Conservation (phyloP, 2,888 invertebrate species). For the Macroteleia sp. region DNA sequence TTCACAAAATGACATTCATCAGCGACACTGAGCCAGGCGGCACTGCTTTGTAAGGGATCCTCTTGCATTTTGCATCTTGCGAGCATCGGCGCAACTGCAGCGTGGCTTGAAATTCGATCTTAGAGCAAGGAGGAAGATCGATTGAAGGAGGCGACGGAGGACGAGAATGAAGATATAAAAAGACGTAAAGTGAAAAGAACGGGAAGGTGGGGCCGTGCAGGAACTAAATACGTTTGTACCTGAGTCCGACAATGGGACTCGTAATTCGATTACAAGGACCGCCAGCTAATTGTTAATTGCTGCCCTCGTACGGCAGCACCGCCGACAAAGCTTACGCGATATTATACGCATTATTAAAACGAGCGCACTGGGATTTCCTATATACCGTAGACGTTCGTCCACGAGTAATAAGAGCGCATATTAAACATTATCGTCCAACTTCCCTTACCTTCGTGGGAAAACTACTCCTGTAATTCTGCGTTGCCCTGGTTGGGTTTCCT, state of each 20-base stretch:
- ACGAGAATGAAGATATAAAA: constrained; percentile 62
- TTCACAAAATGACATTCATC: constrained; percentile 80
- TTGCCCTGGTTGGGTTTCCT: constrained; percentile 18
- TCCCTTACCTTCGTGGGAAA: constrained; percentile 57
- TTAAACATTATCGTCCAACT: constrained; percentile 53
- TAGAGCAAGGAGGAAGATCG: constrained; percentile 66
- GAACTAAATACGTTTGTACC: constrained; percentile 83
- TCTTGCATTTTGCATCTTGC: constrained; percentile 80
- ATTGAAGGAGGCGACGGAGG: constrained; percentile 45
- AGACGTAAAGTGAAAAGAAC: constrained; percentile 65
- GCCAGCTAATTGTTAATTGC: constrained; percentile 84
- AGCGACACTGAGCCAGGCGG: constrained; percentile 66
- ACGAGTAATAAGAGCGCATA: constrained; percentile 61
- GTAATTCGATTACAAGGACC: constrained; percentile 84
- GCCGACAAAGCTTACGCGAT: constrained; percentile 76
- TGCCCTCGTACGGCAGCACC: constrained; percentile 74
- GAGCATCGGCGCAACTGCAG: constrained; percentile 65
- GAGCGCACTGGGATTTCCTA: constrained; percentile 69
- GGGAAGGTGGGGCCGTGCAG: constrained; percentile 68
- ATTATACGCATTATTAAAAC: constrained; percentile 79
- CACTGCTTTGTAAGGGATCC: constrained; percentile 82
- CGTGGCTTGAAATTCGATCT: constrained; percentile 80
- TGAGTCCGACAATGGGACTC: constrained; percentile 81
- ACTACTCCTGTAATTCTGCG: neutral
- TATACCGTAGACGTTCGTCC: constrained; percentile 37